phyloP scores from a whole-genome alignment of 2,888 invertebrate genomes.

The Ophioninae sp. region DNA sequence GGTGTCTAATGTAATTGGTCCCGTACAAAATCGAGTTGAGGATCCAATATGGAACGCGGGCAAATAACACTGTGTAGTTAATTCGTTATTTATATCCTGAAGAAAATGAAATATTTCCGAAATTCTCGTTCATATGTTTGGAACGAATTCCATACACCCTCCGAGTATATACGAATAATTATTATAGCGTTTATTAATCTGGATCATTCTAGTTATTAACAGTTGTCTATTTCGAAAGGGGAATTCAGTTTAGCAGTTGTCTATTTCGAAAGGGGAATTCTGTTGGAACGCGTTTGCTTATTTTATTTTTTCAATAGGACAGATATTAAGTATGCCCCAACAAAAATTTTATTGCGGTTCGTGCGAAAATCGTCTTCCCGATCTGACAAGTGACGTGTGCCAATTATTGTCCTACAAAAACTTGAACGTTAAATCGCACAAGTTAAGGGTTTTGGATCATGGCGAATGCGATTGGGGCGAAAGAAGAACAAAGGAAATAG shows the following conservation, averaged over 20 bases:
- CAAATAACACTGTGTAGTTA: slow-evolving; percentile 7
- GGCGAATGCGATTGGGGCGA: slow-evolving; percentile 57
- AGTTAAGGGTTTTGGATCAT: slow-evolving; percentile 43
- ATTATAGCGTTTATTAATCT: neutral
- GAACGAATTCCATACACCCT: slow-evolving; percentile 8
- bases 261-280: neutral
- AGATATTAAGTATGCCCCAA: slow-evolving; percentile 68
- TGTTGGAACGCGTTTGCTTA: neutral
- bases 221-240: neutral
- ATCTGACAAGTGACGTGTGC: slow-evolving; percentile 73
- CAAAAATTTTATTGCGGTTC: slow-evolving; percentile 71
- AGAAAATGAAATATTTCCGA: neutral
- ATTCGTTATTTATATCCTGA: neutral
- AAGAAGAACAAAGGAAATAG: slow-evolving; percentile 57
- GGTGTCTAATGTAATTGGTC: slow-evolving; percentile 55
- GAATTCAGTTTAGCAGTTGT: neutral
- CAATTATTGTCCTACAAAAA: slow-evolving; percentile 73
- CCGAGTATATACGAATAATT: neutral
- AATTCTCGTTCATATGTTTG: slow-evolving; percentile 16
- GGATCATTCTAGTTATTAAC: neutral
- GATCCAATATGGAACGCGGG: slow-evolving; percentile 16
- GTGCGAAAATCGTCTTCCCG: slow-evolving; percentile 70
- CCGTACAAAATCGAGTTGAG: slow-evolving; percentile 36
- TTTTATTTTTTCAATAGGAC: neutral
- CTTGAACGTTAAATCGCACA: slow-evolving; percentile 67